Conservation (phyloP, 2,888 invertebrate species). For the Lasioglossum leucozonium region DNA sequence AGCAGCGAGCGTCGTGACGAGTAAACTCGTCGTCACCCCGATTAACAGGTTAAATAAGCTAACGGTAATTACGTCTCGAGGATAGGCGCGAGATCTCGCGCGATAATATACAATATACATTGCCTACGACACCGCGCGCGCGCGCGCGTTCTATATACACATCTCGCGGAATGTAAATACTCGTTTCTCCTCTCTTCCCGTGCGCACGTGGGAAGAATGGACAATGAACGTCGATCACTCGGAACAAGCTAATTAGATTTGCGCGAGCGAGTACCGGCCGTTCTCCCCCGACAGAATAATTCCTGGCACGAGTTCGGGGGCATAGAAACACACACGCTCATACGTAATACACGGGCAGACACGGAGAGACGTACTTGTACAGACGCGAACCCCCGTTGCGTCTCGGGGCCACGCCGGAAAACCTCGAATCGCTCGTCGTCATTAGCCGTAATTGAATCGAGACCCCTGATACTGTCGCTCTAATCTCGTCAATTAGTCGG, state of each 20-base stretch:
- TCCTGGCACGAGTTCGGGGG: conserved; percentile 32
- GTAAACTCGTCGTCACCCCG: not conserved
- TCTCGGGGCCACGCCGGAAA: conserved; percentile 13
- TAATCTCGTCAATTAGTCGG: conserved; percentile 35
- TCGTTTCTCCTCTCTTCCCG: conserved; percentile 13
- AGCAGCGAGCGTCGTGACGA: not conserved
- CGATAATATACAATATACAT: not conserved
- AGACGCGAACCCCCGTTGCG: not conserved
- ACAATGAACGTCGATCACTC: conserved; percentile 57
- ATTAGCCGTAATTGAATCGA: conserved; percentile 40
- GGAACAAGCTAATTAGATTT: conserved; percentile 57
- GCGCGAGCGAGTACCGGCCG: conserved; percentile 30
- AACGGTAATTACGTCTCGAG: conserved; percentile 8
- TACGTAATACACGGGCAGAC: not conserved
- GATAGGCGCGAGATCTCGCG: conserved; percentile 16
- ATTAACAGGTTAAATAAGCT: conserved; percentile 27
- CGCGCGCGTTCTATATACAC: conserved; percentile 8
- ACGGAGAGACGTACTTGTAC: not conserved
- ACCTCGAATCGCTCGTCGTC: conserved; percentile 19
- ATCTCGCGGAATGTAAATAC: conserved; percentile 43
- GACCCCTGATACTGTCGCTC: conserved; percentile 11
- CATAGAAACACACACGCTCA: not conserved
- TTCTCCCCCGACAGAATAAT: conserved; percentile 31
- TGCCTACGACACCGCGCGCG: conserved; percentile 1
- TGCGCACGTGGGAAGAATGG: conserved; percentile 34